Base-by-base conservation (phyloP, 1,140 invertebrate genomes). In the Hesperophylax magnus region DNA sequence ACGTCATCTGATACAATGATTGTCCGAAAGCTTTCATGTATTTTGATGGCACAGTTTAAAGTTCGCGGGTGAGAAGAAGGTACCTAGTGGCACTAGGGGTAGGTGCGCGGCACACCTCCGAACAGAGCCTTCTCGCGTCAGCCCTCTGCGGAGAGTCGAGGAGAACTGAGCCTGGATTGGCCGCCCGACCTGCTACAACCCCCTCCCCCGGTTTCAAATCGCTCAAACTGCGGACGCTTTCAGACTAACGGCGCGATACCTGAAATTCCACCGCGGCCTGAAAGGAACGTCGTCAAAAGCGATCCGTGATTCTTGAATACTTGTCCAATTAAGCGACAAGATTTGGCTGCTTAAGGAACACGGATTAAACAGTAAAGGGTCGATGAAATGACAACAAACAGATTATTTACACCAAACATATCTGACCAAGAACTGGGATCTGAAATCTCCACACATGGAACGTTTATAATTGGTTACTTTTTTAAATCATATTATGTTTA, bases 211-310 rank as follows among this genome's bases (percentile, higher is more conserved):
- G 8, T 15, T 54, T 72, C 52, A 72, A 53, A 72, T 24, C 18
- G 69, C 69, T 72, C 69, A 72, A 72, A 72, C 69, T 47, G 18
- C 69, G 24, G 69, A 54, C 39, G 69, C 3, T 53, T 27, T 53
- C 65, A 39, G 58, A 18, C 20, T 67, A 39, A 8, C 34, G 9
- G 34, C 34, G 61, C 61, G 61, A 60, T 65, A 65, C 61, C 61
- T 65, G 61, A 65, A 65, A 65, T 65, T 24, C 24, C 34, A 39
- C 6, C 9, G 34, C 9, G 34, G 9, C 34, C 34, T 39, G 34
- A 39, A 22, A 65, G 61, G 17, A 60, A 22, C 56, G 56, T 22
- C 56, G 56, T 65, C 27, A 65, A 27, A 65, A 27, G 61, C 27
- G 22, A 65, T n/a, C 61, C 61, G 22, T 11, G 61, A 65, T 65